Conservation (phyloP, 2,113 vertebrate species). For the Buteo buteo region DNA sequence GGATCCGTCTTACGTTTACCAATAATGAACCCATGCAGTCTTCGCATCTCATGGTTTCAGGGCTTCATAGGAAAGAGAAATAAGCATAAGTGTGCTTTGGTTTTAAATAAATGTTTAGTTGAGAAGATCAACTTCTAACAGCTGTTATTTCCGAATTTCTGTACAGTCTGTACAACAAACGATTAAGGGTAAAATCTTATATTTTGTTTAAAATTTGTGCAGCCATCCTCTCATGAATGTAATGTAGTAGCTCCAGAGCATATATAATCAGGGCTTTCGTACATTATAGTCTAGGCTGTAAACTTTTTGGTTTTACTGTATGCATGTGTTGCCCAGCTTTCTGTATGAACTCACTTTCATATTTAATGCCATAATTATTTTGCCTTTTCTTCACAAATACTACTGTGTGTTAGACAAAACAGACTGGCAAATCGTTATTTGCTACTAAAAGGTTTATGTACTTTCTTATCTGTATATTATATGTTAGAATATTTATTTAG, state of each 20-base stretch:
- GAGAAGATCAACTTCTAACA: not conserved
- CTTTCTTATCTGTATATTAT: not conserved
- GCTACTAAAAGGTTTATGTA: not conserved
- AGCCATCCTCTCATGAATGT: not conserved
- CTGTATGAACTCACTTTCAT: not conserved
- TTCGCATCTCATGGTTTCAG: not conserved
- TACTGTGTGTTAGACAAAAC: not conserved
- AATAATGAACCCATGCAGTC: not conserved
- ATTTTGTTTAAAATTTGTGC: not conserved
- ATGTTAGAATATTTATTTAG: not conserved
- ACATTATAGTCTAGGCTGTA: not conserved
- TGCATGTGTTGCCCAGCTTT: not conserved
- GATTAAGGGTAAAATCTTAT: not conserved
- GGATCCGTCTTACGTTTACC: not conserved
- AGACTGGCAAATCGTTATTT: not conserved
- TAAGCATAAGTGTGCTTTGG: not conserved
- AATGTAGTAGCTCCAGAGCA: not conserved
- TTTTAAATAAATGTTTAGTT: not conserved
- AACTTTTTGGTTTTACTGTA: not conserved
- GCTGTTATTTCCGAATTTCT: not conserved
- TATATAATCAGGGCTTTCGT: not conserved
- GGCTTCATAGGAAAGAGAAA: not conserved
- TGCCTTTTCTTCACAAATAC: not conserved
- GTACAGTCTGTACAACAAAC: not conserved
- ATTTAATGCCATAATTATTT: not conserved